Evolutionary conservation across 2,888 invertebrate species (phyloP).

Genomic region (Zygaena filipendulae): DNA sequence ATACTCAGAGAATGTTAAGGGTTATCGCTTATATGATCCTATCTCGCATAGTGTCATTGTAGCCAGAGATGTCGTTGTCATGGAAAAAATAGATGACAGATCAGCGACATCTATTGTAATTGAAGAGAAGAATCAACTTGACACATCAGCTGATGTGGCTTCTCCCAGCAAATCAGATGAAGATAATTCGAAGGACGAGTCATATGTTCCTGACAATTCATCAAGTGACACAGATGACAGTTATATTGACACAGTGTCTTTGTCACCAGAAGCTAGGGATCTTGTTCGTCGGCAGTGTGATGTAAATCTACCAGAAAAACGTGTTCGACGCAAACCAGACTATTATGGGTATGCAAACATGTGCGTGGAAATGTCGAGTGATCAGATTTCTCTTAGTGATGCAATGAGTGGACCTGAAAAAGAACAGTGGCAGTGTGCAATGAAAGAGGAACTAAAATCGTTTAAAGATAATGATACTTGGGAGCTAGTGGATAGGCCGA

Average conservation of each 20-base stretch:
- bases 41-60: too few species aligned
- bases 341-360: too few species aligned
- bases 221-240: constrained; percentile 2
- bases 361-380: not conserved
- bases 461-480: constrained; percentile 10
- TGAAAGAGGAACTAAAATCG: constrained; percentile 9
- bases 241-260: not conserved
- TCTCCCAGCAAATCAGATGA: too few species aligned
- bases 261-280: constrained; percentile 1
- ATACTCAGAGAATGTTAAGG: constrained; percentile 19
- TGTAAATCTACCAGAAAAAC: constrained; percentile 6
- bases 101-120: constrained; percentile 3
- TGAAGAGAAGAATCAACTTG: constrained; percentile 10
- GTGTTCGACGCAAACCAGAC: constrained; percentile 7
- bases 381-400: constrained; percentile 3
- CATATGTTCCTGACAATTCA: constrained; percentile 1
- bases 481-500: too few species aligned
- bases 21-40: constrained; percentile 19
- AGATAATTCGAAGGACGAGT: constrained; percentile 2
- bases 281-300: too few species aligned
- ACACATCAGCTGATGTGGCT: constrained; percentile 4
- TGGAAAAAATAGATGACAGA: too few species aligned
- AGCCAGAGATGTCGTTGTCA: constrained; percentile 15
- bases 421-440: constrained; percentile 7
- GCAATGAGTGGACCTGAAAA: constrained; percentile 10